phyloP scores from a whole-genome alignment of 2,888 invertebrate species.

The Pseudococcus jackbeardsleyi region DNA sequence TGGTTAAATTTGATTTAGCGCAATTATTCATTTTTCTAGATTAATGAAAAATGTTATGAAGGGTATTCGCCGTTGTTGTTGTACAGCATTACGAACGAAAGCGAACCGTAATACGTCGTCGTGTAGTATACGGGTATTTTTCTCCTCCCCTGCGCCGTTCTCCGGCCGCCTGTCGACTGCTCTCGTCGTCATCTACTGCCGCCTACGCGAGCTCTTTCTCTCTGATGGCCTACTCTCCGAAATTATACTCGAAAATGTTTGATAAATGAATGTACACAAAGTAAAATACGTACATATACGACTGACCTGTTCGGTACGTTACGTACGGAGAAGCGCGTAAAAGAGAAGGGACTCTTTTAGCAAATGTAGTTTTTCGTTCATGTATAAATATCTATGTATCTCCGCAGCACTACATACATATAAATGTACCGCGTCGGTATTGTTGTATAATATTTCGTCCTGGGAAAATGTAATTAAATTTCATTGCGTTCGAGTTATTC shows the following conservation, averaged over 20 bases:
- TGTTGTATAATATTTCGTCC: neutral
- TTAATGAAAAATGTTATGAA: slow-evolving; percentile 53
- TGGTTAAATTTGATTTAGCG: slow-evolving; percentile 45
- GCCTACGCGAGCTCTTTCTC: slow-evolving; percentile 1
- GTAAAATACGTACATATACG: neutral
- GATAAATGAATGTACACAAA: slow-evolving; percentile 27
- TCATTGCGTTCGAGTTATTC: too few relatives aligned
- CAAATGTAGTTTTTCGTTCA: slow-evolving; percentile 14
- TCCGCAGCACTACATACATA: neutral
- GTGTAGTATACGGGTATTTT: neutral
- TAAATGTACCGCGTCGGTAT: neutral
- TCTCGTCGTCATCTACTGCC: neutral
- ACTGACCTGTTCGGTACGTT: neutral
- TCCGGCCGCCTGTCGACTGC: neutral
- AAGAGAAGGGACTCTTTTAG: neutral
- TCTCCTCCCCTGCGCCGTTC: neutral
- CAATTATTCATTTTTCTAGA: slow-evolving; percentile 55
- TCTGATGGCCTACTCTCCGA: slow-evolving; percentile 7
- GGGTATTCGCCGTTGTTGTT: slow-evolving; percentile 8
- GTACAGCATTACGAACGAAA: neutral
- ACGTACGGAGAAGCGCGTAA: neutral
- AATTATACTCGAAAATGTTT: slow-evolving; percentile 44
- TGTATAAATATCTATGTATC: neutral
- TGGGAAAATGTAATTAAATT: neutral
- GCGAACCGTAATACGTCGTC: neutral